phyloP scores from a whole-genome alignment of 2,113 vertebrate genomes.

The Pionites leucogaster region DNA sequence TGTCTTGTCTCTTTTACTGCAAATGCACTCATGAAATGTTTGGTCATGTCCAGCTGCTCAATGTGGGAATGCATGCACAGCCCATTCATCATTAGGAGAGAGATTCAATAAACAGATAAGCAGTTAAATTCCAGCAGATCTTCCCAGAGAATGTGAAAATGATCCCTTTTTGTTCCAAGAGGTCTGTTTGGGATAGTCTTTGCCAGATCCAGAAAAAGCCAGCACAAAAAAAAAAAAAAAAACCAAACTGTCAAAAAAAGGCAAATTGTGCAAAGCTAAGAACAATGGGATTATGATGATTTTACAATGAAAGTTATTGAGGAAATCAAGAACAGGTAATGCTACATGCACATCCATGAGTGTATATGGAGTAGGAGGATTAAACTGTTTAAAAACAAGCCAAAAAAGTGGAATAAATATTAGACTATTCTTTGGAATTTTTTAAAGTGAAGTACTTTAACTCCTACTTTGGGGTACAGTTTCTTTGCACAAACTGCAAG shows the following conservation, averaged over 20 bases:
- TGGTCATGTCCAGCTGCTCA: background rate
- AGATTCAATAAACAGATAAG: background rate
- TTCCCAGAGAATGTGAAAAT: background rate
- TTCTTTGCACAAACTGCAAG: background rate
- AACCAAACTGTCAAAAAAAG: background rate
- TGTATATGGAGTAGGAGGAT: background rate
- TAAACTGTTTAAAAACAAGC: background rate
- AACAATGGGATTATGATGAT: background rate
- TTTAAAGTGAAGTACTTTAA: background rate
- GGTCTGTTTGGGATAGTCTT: background rate
- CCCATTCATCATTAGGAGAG: background rate
- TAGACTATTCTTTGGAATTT: background rate
- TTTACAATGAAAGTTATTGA: background rate
- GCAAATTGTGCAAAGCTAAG: background rate
- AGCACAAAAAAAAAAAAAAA: background rate
- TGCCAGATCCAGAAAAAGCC: background rate
- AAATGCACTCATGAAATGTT: background rate
- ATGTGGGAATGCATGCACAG: rapidly evolving
- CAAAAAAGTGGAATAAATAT: background rate
- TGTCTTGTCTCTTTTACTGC: background rate
- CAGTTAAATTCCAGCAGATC: background rate
- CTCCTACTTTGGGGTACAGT: background rate
- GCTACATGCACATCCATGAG: background rate
- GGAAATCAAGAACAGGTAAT: background rate
- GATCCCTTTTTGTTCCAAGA: background rate